Conservation (phyloP, 2,797 vertebrate genomes). For the Lophius americanus region DNA sequence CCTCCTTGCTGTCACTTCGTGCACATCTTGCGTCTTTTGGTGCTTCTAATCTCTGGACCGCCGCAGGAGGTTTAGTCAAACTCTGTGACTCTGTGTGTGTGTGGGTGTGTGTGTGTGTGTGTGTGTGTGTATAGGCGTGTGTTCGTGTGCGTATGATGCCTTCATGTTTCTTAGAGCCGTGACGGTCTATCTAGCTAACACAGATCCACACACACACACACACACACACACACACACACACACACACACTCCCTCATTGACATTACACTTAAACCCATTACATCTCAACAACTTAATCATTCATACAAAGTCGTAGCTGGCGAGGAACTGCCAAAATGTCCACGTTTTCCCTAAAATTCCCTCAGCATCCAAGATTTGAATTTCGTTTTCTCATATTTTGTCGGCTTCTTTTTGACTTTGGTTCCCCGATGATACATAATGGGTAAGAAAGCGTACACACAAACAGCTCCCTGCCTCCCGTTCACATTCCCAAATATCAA, state of each 20-base stretch:
- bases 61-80: constrained; percentile 46
- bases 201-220: neutral
- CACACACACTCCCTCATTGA: neutral
- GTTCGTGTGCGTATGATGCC: neutral
- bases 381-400: neutral
- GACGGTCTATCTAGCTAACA: constrained; percentile 34
- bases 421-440: neutral
- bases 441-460: too few species aligned
- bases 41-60: constrained; percentile 53
- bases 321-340: neutral
- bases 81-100: constrained; percentile 11
- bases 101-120: neutral
- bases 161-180: constrained; percentile 20
- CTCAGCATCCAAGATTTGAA: neutral
- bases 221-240: neutral
- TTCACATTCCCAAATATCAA: constrained; percentile 20
- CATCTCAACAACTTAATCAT: neutral
- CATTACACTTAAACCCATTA: neutral
- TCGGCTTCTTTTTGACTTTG: neutral
- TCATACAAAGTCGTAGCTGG: too few species aligned
- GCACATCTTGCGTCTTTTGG: constrained; percentile 44
- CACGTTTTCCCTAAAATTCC: neutral
- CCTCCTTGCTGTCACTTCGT: constrained; percentile 56
- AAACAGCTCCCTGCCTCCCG: neutral
- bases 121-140: constrained; percentile 1